Evolutionary conservation across 2,113 vertebrate species (phyloP).

Genomic region (Coreoperca whiteheadi): DNA sequence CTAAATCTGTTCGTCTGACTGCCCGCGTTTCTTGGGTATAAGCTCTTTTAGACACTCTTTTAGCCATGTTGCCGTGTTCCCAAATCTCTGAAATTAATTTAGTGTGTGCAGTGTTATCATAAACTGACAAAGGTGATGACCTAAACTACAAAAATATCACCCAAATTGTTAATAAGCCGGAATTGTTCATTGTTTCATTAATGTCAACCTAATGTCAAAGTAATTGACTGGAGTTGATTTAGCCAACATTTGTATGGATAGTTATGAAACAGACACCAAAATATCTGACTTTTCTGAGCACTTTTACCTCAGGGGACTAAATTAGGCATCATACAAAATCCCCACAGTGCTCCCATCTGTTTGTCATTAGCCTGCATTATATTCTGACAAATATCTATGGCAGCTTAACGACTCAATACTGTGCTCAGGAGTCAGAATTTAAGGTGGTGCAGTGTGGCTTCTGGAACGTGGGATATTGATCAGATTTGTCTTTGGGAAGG

Average conservation of each 20-base stretch:
- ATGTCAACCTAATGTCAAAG: neutral
- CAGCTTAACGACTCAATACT: slow-evolving; percentile 36
- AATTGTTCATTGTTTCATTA: neutral
- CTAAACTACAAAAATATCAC: neutral
- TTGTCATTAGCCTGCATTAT: slow-evolving; percentile 25
- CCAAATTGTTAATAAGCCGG: neutral
- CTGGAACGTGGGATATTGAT: slow-evolving; percentile 53
- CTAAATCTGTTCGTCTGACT: neutral
- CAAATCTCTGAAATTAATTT: neutral
- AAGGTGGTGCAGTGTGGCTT: slow-evolving; percentile 16
- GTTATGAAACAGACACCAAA: slow-evolving; percentile 7
- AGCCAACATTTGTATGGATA: neutral
- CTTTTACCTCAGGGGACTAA: neutral
- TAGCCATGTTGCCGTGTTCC: neutral
- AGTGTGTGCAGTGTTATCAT: neutral
- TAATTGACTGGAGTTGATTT: neutral
- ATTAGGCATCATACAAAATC: neutral
- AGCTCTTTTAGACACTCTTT: neutral
- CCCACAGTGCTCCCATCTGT: slow-evolving; percentile 14
- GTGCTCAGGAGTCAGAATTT: slow-evolving; percentile 19
- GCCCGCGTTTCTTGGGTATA: neutral
- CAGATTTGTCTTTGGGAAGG: slow-evolving; percentile 45
- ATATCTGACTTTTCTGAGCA: neutral
- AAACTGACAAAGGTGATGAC: no score
- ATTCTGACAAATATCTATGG: slow-evolving; percentile 39